Percentiles rank a stretch among this genome's conserved stretches.
Evolutionary conservation across 2,113 vertebrate genomes (phyloP).

Genomic region (Halcyon senegalensis): DNA sequence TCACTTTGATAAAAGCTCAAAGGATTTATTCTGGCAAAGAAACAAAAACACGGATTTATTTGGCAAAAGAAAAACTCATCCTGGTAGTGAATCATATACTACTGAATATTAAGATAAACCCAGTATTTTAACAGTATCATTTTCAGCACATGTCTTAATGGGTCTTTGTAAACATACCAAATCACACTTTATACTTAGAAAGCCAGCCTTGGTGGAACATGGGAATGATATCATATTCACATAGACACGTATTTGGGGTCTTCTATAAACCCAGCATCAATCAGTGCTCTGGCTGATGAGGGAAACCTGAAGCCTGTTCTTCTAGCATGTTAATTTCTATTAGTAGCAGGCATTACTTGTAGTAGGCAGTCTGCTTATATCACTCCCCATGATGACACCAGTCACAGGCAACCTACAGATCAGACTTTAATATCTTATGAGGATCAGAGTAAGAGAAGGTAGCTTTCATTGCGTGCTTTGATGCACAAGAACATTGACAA

Average conservation of each 20-base stretch:
- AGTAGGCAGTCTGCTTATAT: background rate
- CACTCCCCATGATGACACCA: background rate
- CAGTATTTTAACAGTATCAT: background rate
- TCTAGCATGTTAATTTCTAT: background rate
- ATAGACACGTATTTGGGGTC: background rate
- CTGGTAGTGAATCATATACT: slow-evolving; percentile 6
- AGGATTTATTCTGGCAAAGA: slow-evolving; percentile 55
- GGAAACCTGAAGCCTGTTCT: background rate
- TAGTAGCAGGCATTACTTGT: background rate
- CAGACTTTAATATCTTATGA: background rate
- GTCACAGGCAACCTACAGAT: background rate
- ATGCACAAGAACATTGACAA: background rate
- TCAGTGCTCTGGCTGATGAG: background rate
- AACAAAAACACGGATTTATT: slow-evolving; percentile 30
- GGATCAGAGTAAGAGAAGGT: background rate
- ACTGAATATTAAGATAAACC: slow-evolving; percentile 32
- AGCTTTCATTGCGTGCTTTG: background rate
- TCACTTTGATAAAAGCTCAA: slow-evolving; percentile 63
- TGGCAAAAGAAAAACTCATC: slow-evolving; percentile 32
- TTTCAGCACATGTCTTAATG: background rate
- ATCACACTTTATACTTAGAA: background rate
- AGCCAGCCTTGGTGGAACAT: background rate
- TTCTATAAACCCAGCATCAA: background rate
- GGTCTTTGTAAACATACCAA: background rate
- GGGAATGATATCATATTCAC: background rate